Conservation (phyloP, 1,140 invertebrate species). For the Cotesia typhae region DNA sequence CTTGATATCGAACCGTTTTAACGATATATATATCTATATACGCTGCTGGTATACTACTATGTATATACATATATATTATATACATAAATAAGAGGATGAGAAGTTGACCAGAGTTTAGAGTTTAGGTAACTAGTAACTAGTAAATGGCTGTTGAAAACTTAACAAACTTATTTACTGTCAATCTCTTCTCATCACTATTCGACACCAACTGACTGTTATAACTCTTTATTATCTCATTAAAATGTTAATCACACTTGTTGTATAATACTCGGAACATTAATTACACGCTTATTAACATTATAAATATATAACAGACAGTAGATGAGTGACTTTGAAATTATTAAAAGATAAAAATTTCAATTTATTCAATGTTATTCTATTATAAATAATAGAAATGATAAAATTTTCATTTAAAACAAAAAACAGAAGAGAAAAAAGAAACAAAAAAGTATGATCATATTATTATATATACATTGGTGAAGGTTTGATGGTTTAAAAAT, state of each 20-base stretch:
- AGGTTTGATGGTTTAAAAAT: background rate
- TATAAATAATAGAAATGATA: too few species aligned
- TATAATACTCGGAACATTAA: background rate
- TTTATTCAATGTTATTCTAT: too few species aligned
- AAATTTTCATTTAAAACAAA: too few species aligned
- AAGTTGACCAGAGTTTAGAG: slow-evolving; percentile 21
- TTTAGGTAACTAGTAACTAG: too few species aligned
- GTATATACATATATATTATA: too few species aligned
- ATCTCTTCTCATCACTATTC: background rate
- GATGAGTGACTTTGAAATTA: too few species aligned
- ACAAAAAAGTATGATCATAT: background rate
- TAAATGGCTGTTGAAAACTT: slow-evolving; percentile 5
- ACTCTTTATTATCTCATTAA: slow-evolving; percentile 11
- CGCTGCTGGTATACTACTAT: too few species aligned
- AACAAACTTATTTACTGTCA: slow-evolving; percentile 4
- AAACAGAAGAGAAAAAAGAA: too few species aligned
- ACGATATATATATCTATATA: background rate
- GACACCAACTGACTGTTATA: background rate
- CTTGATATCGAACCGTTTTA: background rate
- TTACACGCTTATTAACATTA: too few species aligned
- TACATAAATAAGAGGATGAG: too few species aligned
- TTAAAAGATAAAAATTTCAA: too few species aligned
- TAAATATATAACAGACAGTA: too few species aligned
- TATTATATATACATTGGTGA: background rate
- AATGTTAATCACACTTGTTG: background rate